phyloP scores from a whole-genome alignment of 2,888 invertebrate species.

The Hirtodrosophila trivittata region DNA sequence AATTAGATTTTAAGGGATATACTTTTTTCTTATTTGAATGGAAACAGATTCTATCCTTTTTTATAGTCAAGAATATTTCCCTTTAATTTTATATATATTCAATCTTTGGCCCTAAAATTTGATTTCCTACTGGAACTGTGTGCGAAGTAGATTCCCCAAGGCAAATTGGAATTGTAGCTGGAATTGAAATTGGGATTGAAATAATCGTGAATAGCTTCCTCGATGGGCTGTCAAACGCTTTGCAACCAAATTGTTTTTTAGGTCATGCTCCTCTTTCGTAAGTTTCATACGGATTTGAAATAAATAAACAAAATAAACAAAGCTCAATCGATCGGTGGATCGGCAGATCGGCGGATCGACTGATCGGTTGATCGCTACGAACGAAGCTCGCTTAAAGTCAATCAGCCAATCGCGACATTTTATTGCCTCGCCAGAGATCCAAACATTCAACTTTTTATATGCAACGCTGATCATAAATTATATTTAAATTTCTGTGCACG shows the following conservation, averaged over 20 bases:
- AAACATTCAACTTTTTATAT: conserved; percentile 39
- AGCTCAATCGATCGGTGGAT: conserved; percentile 12
- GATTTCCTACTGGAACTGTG: no score
- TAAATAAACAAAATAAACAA: conserved; percentile 34
- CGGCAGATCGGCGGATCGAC: conserved; percentile 8
- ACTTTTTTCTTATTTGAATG: no score
- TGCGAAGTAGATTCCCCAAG: no score
- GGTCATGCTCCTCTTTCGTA: conserved; percentile 63
- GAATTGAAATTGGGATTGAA: conserved; percentile 2
- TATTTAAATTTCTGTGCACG: conserved; percentile 76
- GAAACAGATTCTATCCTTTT: no score
- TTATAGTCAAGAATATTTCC: no score
- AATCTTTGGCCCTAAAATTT: no score
- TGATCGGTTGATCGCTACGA: conserved; percentile 14
- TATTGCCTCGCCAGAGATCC: conserved; percentile 45
- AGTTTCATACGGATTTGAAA: conserved; percentile 22
- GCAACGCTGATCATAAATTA: conserved; percentile 68
- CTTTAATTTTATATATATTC: no score
- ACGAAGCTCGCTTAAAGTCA: conserved; percentile 43
- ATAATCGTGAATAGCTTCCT: conserved; percentile 10
- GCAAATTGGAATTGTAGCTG: neutral
- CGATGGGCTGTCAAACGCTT: conserved; percentile 22
- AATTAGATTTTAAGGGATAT: no score
- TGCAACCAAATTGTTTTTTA: conserved; percentile 33
- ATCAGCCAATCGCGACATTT: conserved; percentile 77